These are phyloP conservation scores for Pterocles gutturalis DNA, from an alignment of 2,113 vertebrate species.

Conservation along the genomic window DNA sequence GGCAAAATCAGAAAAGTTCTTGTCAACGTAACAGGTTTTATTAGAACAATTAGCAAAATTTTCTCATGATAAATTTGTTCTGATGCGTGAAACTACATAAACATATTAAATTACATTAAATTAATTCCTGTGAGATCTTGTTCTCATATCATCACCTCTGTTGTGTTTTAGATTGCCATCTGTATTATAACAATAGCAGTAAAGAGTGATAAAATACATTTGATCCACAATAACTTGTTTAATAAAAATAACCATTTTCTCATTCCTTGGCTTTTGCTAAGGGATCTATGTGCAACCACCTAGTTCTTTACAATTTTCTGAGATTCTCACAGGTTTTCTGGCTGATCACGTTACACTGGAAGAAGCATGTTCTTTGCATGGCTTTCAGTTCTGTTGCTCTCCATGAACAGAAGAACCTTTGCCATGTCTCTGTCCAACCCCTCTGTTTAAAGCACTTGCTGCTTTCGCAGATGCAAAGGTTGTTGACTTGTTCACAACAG, in stretches of 20 bases:
- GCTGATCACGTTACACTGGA: background rate
- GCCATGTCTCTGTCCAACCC: background rate
- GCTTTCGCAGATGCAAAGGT: background rate
- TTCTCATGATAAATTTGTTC: background rate
- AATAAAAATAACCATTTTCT: background rate
- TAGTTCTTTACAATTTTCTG: background rate
- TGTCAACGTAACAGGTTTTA: background rate
- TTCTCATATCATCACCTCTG: background rate
- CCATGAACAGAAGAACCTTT: background rate
- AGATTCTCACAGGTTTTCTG: background rate
- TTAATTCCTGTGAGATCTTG: background rate
- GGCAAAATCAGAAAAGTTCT: background rate
- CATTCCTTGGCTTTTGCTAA: background rate
- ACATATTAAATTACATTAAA: background rate
- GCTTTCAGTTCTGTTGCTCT: background rate
- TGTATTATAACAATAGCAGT: background rate
- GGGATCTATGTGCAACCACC: background rate
- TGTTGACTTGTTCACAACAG: background rate
- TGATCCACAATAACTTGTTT: background rate
- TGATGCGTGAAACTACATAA: background rate
- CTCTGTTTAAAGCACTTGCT: background rate
- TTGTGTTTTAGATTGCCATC: background rate
- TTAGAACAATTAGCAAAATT: background rate
- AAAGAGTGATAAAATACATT: background rate
- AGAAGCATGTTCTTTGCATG: fast-evolving